A percentile compares a stretch with the other conserved stretches of the same genome.
phyloP scores from a whole-genome alignment of 2,888 invertebrate genomes.

The Cephonodes hylas region DNA sequence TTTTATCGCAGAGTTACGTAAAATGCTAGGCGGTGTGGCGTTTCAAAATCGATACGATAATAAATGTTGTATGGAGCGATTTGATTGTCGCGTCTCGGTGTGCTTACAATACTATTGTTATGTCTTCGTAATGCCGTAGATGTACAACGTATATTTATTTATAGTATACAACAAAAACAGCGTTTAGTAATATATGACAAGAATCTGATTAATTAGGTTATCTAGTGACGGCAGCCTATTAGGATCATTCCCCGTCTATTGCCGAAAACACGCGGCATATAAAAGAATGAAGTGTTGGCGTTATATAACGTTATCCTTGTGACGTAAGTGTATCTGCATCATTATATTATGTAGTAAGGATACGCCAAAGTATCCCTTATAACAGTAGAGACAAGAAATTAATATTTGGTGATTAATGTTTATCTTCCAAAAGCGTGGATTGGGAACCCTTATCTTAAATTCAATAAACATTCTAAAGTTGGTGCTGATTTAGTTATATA shows the following conservation, averaged over 20 bases:
- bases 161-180: background rate
- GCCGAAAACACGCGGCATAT: background rate
- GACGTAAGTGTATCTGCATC: conserved; percentile 53
- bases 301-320: conserved; percentile 67
- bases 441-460: background rate
- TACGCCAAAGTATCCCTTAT: background rate
- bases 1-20: conserved; percentile 59
- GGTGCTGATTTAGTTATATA: too few relatives aligned
- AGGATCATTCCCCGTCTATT: background rate
- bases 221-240: background rate
- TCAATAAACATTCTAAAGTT: too few relatives aligned
- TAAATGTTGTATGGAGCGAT: conserved; percentile 26
- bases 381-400: background rate
- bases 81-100: conserved; percentile 32
- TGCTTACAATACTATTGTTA: conserved; percentile 3
- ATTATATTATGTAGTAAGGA: background rate
- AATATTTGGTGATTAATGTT: background rate
- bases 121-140: background rate
- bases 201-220: background rate
- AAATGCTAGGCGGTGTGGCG: conserved; percentile 42
- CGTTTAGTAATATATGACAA: background rate
- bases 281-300: conserved; percentile 29
- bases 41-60: conserved; percentile 65
- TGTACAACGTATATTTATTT: background rate
- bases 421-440: background rate